phyloP scores from a whole-genome alignment of 2,888 invertebrate species.

The Sylvicola cinctus region DNA sequence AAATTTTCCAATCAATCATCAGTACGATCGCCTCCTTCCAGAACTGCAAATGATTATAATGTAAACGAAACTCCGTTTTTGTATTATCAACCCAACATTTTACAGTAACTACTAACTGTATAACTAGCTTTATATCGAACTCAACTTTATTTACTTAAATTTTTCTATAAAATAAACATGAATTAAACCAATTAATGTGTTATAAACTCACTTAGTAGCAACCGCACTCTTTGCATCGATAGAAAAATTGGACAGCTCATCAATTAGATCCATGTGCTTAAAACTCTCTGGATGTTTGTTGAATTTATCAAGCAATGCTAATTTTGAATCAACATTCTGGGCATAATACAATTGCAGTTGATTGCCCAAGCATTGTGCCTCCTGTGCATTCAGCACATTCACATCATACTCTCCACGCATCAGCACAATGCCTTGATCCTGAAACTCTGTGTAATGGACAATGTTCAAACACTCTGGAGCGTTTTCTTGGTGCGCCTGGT shows the following conservation, averaged over 20 bases:
- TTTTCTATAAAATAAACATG: too few relatives aligned
- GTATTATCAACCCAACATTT: too few relatives aligned
- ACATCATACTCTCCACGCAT: slow-evolving; percentile 76
- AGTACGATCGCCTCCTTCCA: too few relatives aligned
- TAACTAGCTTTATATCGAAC: too few relatives aligned
- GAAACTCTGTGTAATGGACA: slow-evolving; percentile 56
- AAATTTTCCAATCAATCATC: too few relatives aligned
- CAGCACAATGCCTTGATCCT: slow-evolving; percentile 49
- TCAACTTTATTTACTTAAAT: too few relatives aligned
- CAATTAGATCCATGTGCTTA: slow-evolving; percentile 62
- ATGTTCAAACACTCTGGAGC: slow-evolving; percentile 72
- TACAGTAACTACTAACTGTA: too few relatives aligned
- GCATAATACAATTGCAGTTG: slow-evolving; percentile 70
- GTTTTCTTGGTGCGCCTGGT: slow-evolving; percentile 73
- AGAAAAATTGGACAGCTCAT: slow-evolving; percentile 40
- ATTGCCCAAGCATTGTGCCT: slow-evolving; percentile 71
- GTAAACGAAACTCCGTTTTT: too few relatives aligned
- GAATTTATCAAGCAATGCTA: slow-evolving; percentile 43
- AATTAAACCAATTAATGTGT: too few relatives aligned
- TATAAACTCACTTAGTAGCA: too few relatives aligned
- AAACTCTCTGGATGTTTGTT: slow-evolving; percentile 50
- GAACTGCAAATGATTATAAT: too few relatives aligned
- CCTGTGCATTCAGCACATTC: slow-evolving; percentile 50
- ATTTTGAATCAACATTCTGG: slow-evolving; percentile 37
- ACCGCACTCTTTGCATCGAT: background rate